phyloP scores from a whole-genome alignment of 2,888 invertebrate species.

The Choreutis nemorana region DNA sequence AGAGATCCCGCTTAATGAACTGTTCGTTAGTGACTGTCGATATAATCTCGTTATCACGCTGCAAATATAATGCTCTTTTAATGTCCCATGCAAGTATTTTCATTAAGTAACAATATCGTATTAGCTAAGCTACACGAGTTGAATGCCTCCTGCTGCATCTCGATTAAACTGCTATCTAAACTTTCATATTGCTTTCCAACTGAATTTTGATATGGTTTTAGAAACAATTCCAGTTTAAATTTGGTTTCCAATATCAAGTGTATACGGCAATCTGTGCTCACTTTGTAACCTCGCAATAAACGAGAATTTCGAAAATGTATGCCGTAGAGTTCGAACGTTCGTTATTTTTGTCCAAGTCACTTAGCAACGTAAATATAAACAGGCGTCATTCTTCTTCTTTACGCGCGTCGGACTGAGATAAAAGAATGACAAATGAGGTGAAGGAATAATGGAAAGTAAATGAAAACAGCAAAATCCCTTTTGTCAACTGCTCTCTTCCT shows the following conservation, averaged over 20 bases:
- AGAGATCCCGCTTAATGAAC: conserved; percentile 8
- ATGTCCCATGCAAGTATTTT: conserved; percentile 6
- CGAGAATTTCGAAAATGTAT: too few relatives aligned
- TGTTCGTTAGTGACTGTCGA: conserved; percentile 10
- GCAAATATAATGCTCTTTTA: conserved; percentile 8
- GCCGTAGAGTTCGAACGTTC: too few relatives aligned
- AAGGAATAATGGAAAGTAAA: conserved; percentile 61
- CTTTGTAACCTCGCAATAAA: too few relatives aligned
- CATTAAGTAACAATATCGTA: conserved; percentile 6
- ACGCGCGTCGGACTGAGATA: conserved; percentile 40
- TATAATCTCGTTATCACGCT: conserved; percentile 11
- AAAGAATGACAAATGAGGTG: conserved; percentile 60
- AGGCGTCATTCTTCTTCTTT: conserved; percentile 51
- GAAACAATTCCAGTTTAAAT: too few relatives aligned
- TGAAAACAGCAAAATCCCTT: conserved; percentile 58
- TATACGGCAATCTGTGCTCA: too few relatives aligned
- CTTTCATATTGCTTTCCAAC: conserved; percentile 1
- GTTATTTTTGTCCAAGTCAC: conserved; percentile 41
- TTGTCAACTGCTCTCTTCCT: conserved; percentile 47
- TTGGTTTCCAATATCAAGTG: too few relatives aligned
- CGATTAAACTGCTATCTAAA: too few relatives aligned
- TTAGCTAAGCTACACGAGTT: too few relatives aligned
- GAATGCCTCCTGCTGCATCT: too few relatives aligned
- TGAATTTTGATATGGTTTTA: conserved; percentile 9
- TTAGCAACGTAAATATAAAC: conserved; percentile 54